A percentile compares a stretch with the other conserved stretches of the same genome.
These are phyloP conservation scores for Microcebus tavaratra DNA, from an alignment of 2,113 vertebrate genomes.

Conservation along the genomic window DNA sequence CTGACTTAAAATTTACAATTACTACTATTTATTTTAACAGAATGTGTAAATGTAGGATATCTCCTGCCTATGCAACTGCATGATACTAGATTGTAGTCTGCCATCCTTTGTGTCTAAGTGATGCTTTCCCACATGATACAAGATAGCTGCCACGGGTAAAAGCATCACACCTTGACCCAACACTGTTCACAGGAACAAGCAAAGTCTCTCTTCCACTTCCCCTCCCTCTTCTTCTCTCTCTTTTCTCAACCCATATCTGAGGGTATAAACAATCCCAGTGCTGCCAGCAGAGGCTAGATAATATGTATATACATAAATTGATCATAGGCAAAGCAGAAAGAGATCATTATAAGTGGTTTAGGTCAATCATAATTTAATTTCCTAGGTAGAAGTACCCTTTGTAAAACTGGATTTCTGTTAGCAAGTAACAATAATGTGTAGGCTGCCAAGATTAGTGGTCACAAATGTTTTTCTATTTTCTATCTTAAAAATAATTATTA, in stretches of 20 bases:
- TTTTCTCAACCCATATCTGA: fast-evolving
- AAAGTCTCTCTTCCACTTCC: not conserved
- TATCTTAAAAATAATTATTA: not conserved
- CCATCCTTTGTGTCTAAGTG: not conserved
- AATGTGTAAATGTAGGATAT: not conserved
- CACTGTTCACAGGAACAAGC: too few species aligned
- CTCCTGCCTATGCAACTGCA: not conserved
- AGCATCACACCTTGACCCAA: not conserved
- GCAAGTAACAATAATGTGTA: not conserved
- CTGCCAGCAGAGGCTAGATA: not conserved
- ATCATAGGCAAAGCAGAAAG: not conserved
- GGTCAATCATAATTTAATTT: not conserved
- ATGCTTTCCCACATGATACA: not conserved
- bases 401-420: not conserved
- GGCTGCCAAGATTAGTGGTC: not conserved
- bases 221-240: not conserved
- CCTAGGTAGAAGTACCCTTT: not conserved
- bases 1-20: not conserved
- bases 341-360: not conserved
- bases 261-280: not conserved
- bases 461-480: not conserved
- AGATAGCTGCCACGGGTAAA: not conserved
- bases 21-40: not conserved
- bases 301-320: not conserved
- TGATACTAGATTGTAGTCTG: not conserved